Conservation (phyloP, 2,797 vertebrate genomes). For the Erithacus rubecula region DNA sequence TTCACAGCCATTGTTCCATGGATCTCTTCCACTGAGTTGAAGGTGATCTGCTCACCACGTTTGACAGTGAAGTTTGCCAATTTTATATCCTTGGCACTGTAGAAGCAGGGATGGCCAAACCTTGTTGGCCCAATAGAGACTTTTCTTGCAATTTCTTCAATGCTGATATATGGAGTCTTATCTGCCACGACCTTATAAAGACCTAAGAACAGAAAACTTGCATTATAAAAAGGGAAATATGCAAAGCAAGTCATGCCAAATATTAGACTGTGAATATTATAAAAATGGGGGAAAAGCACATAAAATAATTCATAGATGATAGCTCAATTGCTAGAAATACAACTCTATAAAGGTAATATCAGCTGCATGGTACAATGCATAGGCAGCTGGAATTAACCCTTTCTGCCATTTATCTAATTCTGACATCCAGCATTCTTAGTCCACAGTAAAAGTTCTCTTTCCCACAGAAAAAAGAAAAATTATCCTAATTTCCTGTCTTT, state of each 20-base stretch:
- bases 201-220: slow-evolving; percentile 70
- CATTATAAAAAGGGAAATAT: not conserved
- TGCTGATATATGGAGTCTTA: slow-evolving; percentile 75
- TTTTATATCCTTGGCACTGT: slow-evolving; percentile 66
- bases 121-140: slow-evolving; percentile 74
- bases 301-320: not conserved
- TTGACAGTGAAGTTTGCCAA: slow-evolving; percentile 67
- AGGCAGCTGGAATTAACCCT: not conserved
- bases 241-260: not conserved
- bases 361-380: not conserved
- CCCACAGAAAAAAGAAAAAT: not conserved
- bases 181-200: slow-evolving; percentile 82
- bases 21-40: slow-evolving; percentile 72
- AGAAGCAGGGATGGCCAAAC: slow-evolving; percentile 77
- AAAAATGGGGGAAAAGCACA: not conserved
- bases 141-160: slow-evolving; percentile 78
- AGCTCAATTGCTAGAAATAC: not conserved
- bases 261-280: not conserved
- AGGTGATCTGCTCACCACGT: slow-evolving; percentile 71
- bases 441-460: not conserved
- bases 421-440: not conserved
- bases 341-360: not conserved
- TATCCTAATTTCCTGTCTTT: not conserved
- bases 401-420: not conserved
- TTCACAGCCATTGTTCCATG: slow-evolving; percentile 56